Evolutionary conservation across 2,797 vertebrate genomes (phyloP), one percentile per base, ranked within the genome.

Genomic region (Sylvilagus floridanus): DNA sequence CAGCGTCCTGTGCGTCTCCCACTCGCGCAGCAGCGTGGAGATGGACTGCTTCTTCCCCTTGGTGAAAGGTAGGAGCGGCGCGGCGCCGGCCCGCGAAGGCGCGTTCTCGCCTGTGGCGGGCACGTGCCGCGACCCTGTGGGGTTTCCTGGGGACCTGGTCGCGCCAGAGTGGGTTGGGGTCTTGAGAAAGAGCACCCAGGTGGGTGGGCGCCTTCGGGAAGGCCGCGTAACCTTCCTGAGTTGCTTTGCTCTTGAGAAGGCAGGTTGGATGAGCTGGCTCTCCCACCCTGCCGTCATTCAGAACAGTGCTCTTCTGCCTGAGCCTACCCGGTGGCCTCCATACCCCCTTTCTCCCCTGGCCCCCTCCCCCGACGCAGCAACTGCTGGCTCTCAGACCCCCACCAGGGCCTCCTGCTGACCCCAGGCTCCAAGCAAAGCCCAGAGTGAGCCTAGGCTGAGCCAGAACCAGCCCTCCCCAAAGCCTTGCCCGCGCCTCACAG

Each of bases 11-110:
- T 99, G 99, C 91, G 98, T 99, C 94, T 99, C 99, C 8, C 99
- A 99, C 97, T 99, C 99, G 9, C 99, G 99, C 95, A 99, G 99
- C 97, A 99, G 99, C 0, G 98, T 99, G 77, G 99, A 99, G 98
- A 99, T 99, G 98, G 98, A 99, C 92, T 99, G 99, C 98, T 99
- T 98, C 99, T 99, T 97, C 98, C 99, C 97, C 65, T 98, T 97
- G 98, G 99, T 91, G 97, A 99, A 99, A 98, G 99, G 99, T 99
- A 98, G 98, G 98, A 1, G 54, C 4, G 54, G 54, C 54, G 19
- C 14, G 4, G 54, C 4, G 14, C 14, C 17, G 54, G 54, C 54
- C 17, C 19, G 92, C 42, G 8, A 42, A 47, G 42, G 8, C 8
- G 42, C 42, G 42, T 47, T 47, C 62, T n/a, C 14, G 10, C 30